Evolutionary conservation across 2,113 vertebrate species (phyloP), one percentile per base, ranked within the genome.

Genomic region (Vulpes vulpes): DNA sequence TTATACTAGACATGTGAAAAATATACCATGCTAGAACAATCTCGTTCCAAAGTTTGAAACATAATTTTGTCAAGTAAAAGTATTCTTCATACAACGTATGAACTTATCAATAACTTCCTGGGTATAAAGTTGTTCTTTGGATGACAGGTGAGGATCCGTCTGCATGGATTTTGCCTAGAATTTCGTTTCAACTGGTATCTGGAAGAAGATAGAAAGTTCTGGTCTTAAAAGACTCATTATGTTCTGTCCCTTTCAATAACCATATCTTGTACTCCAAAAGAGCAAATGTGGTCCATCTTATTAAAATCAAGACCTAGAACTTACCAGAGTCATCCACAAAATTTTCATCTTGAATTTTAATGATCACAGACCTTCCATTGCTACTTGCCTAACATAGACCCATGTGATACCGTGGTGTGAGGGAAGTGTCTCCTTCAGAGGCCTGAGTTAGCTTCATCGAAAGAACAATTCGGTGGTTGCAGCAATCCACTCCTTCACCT

Each of bases 151-250:
- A 96, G 89, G 60, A 91, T 57, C 69, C 55, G 27, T 96, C 82
- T 53, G 65, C 92, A n/a, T 74, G 30, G 69, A 78, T 69, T 78
- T 94, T 94, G 76, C 92, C 96, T 94, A 99, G 87, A 99, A 97
- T 98, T 96, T 98, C 17, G 99, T 99, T 98, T 98, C 98, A 94
- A 35, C 1, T 96, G 98, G 86, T 92, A 98, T 96, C 99, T 99
- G 97, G 82, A 97, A 97, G 94, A 90, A 98, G 85, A 94, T 30
- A 96, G 49, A 97, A 97, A 94, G 67, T 91, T 94, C 20, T 96
- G 55, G 19, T 90, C 90, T 94, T 87, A 87, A 73, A 95, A 94
- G 35, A 19, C 35, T 92, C 69, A 22, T 94, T 85, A 94, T 84
- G 11, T 88, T 93, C 10, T 74, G 4, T 32, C 49, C 5, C 59